phyloP scores from a whole-genome alignment of 2,888 invertebrate species.

The Conomelus anceps region DNA sequence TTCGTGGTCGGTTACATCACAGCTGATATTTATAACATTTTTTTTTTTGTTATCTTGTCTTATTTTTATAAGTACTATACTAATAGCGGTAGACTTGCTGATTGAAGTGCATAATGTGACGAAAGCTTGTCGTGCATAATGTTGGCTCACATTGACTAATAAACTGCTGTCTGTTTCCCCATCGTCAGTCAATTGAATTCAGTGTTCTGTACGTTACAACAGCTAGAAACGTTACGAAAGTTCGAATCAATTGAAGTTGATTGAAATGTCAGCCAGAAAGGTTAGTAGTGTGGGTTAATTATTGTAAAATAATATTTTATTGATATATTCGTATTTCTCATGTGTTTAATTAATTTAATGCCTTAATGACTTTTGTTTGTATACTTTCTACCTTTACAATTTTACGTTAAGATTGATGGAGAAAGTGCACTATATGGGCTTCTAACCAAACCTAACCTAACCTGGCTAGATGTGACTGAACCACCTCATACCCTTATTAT shows the following conservation, averaged over 20 bases:
- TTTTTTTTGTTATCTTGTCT: background rate
- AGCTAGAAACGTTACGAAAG: background rate
- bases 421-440: no score
- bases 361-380: no score
- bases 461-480: no score
- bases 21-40: background rate
- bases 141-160: background rate
- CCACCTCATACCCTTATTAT: no score
- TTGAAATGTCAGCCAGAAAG: background rate
- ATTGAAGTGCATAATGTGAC: background rate
- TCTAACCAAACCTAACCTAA: no score
- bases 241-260: background rate
- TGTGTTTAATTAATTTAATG: no score
- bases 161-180: background rate
- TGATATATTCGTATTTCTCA: background rate
- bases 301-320: background rate
- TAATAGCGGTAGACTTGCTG: background rate
- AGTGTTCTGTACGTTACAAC: no score
- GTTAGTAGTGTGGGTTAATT: background rate
- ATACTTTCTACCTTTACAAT: no score
- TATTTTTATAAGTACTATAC: background rate
- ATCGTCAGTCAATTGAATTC: background rate
- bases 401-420: no score
- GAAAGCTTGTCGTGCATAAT: no score
- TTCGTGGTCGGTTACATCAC: conserved; percentile 3